A percentile compares a stretch with the other conserved stretches of the same genome.
These are phyloP conservation scores for Diogma glabrata DNA, from an alignment of 2,888 invertebrate genomes.

Conservation along the genomic window DNA sequence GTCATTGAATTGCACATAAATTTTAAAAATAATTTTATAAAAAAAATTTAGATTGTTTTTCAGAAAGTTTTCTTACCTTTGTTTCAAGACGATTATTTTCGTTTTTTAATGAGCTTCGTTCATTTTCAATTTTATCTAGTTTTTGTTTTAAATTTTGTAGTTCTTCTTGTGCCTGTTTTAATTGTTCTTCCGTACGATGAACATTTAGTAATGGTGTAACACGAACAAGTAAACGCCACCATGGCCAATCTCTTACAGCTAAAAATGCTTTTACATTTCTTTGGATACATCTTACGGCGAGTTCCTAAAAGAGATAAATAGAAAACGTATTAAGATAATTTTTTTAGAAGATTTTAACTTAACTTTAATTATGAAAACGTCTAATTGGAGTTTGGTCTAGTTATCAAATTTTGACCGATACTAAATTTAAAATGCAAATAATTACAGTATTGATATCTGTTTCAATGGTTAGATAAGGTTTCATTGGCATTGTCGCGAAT, in stretches of 20 bases:
- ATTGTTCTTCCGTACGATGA: slow-evolving; percentile 85
- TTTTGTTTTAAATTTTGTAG: slow-evolving; percentile 67
- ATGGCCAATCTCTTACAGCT: slow-evolving; percentile 88
- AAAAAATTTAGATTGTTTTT: neutral
- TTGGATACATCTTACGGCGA: slow-evolving; percentile 86
- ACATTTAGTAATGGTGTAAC: slow-evolving; percentile 88
- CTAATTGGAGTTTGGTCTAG: too few relatives aligned
- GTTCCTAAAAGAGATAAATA: slow-evolving; percentile 54
- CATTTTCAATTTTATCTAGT: slow-evolving; percentile 78
- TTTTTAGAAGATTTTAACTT: too few relatives aligned
- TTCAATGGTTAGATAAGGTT: too few relatives aligned
- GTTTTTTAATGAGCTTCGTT: slow-evolving; percentile 72
- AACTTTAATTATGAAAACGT: too few relatives aligned
- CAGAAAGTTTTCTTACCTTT: slow-evolving; percentile 53
- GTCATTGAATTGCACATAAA: too few relatives aligned
- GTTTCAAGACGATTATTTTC: slow-evolving; percentile 83
- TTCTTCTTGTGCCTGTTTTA: slow-evolving; percentile 75
- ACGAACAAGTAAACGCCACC: slow-evolving; percentile 91
- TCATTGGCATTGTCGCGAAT: too few relatives aligned
- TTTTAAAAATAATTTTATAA: too few relatives aligned
- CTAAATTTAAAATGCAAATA: too few relatives aligned
- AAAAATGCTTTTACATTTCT: slow-evolving; percentile 88
- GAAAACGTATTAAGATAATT: too few relatives aligned
- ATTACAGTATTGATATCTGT: too few relatives aligned
- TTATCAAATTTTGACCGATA: too few relatives aligned